Percentiles rank a stretch among this genome's conserved stretches.
Conservation (phyloP, 1,140 invertebrate genomes). For the Aphelinus certus region DNA sequence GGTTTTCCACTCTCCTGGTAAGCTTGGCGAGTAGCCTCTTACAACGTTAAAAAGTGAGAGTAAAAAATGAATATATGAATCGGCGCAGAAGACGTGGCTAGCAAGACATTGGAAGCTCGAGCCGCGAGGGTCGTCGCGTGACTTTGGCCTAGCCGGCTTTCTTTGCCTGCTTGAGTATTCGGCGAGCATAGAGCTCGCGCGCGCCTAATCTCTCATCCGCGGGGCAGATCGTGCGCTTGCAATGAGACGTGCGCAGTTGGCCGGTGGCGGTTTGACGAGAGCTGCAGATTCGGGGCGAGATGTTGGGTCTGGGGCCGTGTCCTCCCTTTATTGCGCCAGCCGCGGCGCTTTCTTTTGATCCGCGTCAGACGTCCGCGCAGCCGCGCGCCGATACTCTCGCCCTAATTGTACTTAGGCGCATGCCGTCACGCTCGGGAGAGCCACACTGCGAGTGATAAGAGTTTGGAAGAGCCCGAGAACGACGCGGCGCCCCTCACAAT, state of each 20-base stretch:
- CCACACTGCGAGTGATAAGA: too few species aligned
- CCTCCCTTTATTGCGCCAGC: conserved; percentile 20
- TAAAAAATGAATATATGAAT: too few species aligned
- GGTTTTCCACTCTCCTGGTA: too few species aligned
- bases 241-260: conserved; percentile 12
- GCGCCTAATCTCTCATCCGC: conserved; percentile 22
- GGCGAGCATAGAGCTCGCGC: conserved; percentile 44
- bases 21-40: too few species aligned
- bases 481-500: too few species aligned
- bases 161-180: conserved; percentile 49
- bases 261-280: neutral
- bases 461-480: too few species aligned
- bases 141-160: conserved; percentile 35
- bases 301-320: neutral
- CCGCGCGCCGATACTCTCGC: conserved; percentile 49
- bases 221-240: neutral
- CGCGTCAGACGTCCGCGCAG: conserved; percentile 12
- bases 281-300: conserved; percentile 12
- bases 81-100: too few species aligned
- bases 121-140: too few species aligned
- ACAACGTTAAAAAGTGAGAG: too few species aligned
- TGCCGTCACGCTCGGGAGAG: conserved; percentile 35
- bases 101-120: too few species aligned
- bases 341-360: conserved; percentile 22
- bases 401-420: conserved; percentile 54